phyloP scores from a whole-genome alignment of 2,888 invertebrate genomes.

The Ornithoptera alexandrae region DNA sequence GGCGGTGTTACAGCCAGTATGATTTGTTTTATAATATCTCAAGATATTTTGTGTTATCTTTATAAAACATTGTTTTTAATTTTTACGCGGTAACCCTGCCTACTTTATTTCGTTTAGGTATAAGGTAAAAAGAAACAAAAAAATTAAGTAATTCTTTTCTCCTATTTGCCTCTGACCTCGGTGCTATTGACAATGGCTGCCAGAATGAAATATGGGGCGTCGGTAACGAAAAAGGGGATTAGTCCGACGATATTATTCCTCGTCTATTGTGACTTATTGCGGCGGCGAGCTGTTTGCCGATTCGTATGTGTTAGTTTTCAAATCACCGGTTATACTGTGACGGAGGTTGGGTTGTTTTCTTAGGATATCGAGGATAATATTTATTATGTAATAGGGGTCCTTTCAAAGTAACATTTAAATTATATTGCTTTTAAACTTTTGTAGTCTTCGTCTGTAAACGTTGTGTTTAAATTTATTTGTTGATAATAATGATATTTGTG shows the following conservation, averaged over 20 bases:
- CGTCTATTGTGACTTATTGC: constrained; percentile 45
- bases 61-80: background rate
- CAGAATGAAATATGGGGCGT: constrained; percentile 77
- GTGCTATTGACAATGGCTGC: constrained; percentile 77
- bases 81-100: constrained; percentile 18
- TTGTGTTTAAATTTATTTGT: background rate
- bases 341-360: constrained; percentile 61
- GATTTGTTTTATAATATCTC: background rate
- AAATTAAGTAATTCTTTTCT: constrained; percentile 69
- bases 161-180: constrained; percentile 78
- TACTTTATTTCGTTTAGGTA: constrained; percentile 73
- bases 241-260: constrained; percentile 68
- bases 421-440: constrained; percentile 5
- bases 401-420: constrained; percentile 9
- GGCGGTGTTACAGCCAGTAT: too few relatives aligned
- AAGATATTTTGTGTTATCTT: background rate
- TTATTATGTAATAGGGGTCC: constrained; percentile 20
- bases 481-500: background rate
- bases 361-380: constrained; percentile 38
- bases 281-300: constrained; percentile 60
- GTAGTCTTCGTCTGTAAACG: background rate
- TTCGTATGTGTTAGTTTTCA: constrained; percentile 57
- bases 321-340: constrained; percentile 63
- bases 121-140: constrained; percentile 69
- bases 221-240: constrained; percentile 75